phyloP scores from a whole-genome alignment of 1,140 invertebrate genomes.

The Sitobion miscanthi region DNA sequence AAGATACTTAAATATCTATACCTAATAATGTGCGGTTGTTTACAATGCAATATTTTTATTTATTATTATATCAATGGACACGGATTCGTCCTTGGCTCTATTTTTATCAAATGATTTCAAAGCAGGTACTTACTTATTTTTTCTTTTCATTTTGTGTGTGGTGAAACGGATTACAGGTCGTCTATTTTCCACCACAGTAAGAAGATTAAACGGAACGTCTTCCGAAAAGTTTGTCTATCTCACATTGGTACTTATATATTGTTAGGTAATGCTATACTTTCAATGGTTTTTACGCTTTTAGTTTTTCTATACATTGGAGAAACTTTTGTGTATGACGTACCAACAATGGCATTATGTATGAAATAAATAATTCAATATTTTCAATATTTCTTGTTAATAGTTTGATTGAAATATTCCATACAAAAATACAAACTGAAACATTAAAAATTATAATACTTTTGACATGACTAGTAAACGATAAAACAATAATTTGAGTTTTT shows the following conservation, averaged over 20 bases:
- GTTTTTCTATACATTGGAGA: neutral
- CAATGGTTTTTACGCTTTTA: neutral
- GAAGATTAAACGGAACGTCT: neutral
- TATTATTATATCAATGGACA: neutral
- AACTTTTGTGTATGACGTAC: neutral
- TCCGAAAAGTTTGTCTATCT: neutral
- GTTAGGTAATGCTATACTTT: neutral
- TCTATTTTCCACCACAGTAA: neutral
- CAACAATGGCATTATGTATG: neutral
- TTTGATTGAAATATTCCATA: neutral
- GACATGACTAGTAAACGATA: neutral
- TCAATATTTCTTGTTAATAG: neutral
- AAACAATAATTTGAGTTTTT: neutral
- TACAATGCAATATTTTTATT: neutral
- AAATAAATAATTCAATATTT: neutral
- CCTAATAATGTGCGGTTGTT: neutral
- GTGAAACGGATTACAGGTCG: neutral
- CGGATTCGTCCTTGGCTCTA: neutral
- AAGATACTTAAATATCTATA: neutral
- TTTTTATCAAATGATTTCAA: neutral
- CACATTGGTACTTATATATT: neutral
- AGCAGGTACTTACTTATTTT: neutral
- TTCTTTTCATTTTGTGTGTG: neutral
- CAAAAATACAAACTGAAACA: neutral
- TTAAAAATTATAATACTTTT: neutral